Percentiles rank a stretch among this genome's conserved stretches.
Conservation (phyloP, 1,140 invertebrate genomes). For the Scaptomyza pallida region DNA sequence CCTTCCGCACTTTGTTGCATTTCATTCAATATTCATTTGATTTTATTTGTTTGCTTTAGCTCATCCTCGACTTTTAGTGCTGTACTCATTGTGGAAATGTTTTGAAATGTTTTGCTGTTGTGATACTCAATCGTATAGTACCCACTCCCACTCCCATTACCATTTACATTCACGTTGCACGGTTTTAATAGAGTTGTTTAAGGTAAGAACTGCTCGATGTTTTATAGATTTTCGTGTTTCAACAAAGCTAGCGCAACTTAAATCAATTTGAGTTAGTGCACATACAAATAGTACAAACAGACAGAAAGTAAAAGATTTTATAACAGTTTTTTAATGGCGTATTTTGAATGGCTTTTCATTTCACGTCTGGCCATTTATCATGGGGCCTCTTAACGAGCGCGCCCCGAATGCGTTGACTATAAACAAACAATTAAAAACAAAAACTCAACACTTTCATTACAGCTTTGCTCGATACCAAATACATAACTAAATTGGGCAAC, state of each 20-base stretch:
- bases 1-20: too few relatives aligned
- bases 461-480: slow-evolving; percentile 31
- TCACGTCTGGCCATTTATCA: slow-evolving; percentile 68
- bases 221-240: slow-evolving; percentile 74
- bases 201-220: slow-evolving; percentile 59
- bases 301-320: slow-evolving; percentile 31
- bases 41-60: slow-evolving; percentile 20
- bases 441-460: slow-evolving; percentile 81
- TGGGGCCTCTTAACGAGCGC: slow-evolving; percentile 66
- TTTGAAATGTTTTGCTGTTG: slow-evolving; percentile 57
- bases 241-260: slow-evolving; percentile 62
- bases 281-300: slow-evolving; percentile 11
- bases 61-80: slow-evolving; percentile 60
- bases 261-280: slow-evolving; percentile 72
- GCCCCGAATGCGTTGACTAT: slow-evolving; percentile 66
- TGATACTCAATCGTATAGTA: not conserved
- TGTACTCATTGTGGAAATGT: slow-evolving; percentile 45
- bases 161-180: slow-evolving; percentile 31
- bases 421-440: slow-evolving; percentile 81
- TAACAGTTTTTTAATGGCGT: slow-evolving; percentile 65
- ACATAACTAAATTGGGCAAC: slow-evolving; percentile 65
- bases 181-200: slow-evolving; percentile 61
- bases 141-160: not conserved
- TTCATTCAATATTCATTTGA: not conserved
- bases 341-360: slow-evolving; percentile 73